Evolutionary conservation across 2,797 vertebrate genomes (phyloP).

Genomic region (Ispidina picta): DNA sequence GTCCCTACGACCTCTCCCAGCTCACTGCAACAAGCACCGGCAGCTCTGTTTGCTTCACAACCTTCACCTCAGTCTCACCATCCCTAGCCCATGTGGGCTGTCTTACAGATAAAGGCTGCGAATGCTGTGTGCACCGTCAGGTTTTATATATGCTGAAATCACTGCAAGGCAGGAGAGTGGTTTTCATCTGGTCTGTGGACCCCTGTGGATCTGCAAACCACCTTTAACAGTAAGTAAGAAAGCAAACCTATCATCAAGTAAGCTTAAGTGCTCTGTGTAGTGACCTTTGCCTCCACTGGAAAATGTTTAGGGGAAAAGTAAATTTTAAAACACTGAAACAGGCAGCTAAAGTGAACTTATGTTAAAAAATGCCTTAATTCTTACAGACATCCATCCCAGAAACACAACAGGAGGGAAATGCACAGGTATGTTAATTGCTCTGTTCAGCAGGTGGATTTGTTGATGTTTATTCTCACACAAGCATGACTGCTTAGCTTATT

Average conservation of each 20-base stretch:
- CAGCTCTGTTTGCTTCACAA: accelerated
- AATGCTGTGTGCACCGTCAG: accelerated
- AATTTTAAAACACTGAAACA: not conserved
- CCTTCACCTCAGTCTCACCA: accelerated
- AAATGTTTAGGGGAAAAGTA: not conserved
- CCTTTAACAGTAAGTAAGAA: not conserved
- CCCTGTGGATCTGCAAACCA: not conserved
- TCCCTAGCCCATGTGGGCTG: accelerated
- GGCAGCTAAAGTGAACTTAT: not conserved
- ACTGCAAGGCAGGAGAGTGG: not conserved
- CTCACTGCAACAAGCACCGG: accelerated
- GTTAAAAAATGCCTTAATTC: not conserved
- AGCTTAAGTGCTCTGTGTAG: not conserved
- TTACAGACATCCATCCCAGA: not conserved
- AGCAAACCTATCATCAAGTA: not conserved
- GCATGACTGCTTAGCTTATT: not conserved
- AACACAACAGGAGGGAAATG: not conserved
- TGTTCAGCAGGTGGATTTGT: not conserved
- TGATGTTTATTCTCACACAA: not conserved
- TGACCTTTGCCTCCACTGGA: not conserved
- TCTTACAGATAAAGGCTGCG: not conserved
- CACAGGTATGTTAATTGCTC: not conserved
- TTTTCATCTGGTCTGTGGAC: accelerated
- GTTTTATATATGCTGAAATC: not conserved
- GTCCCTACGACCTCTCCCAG: accelerated